Conservation (phyloP, 2,797 vertebrate genomes). For the Philypnodon macrostomus region DNA sequence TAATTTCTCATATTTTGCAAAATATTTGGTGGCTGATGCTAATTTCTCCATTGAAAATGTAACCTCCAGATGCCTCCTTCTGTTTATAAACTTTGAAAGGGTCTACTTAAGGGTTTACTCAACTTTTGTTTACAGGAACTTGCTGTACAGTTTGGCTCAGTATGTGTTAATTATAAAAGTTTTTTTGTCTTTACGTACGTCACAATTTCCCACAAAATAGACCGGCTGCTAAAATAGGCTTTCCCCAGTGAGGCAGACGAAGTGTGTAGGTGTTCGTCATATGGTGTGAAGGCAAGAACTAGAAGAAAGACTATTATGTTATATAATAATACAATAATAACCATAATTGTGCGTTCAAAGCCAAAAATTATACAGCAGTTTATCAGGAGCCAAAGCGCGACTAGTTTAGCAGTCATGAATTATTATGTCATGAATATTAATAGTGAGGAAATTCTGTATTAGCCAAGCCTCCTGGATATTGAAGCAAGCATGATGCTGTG, state of each 20-base stretch:
- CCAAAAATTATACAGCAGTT: constrained; percentile 8
- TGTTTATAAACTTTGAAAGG: no score
- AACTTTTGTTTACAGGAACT: no score
- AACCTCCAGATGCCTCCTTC: no score
- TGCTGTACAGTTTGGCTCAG: no score
- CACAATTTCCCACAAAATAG: constrained; percentile 47
- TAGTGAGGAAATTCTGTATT: constrained; percentile 13
- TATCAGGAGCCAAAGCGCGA: constrained; percentile 3
- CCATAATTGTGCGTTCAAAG: constrained; percentile 3
- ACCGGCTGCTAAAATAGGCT: constrained; percentile 19
- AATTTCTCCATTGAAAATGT: no score
- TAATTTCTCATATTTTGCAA: no score
- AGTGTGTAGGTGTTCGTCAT: constrained; percentile 12
- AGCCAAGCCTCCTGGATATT: constrained; percentile 34
- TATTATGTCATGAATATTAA: not conserved
- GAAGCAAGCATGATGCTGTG: constrained; percentile 27
- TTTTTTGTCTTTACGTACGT: constrained; percentile 55
- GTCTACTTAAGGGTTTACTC: no score
- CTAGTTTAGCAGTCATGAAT: constrained; percentile 16
- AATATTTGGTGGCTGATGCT: no score
- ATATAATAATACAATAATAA: no score
- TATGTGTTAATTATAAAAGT: constrained; percentile 33
- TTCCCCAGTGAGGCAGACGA: constrained; percentile 16
- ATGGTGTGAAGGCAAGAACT: not conserved
- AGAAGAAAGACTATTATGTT: not conserved